A percentile compares a stretch with the other conserved stretches of the same genome.
These are phyloP conservation scores for Platalea minor DNA, from an alignment of 2,797 vertebrate genomes.

Conservation along the genomic window DNA sequence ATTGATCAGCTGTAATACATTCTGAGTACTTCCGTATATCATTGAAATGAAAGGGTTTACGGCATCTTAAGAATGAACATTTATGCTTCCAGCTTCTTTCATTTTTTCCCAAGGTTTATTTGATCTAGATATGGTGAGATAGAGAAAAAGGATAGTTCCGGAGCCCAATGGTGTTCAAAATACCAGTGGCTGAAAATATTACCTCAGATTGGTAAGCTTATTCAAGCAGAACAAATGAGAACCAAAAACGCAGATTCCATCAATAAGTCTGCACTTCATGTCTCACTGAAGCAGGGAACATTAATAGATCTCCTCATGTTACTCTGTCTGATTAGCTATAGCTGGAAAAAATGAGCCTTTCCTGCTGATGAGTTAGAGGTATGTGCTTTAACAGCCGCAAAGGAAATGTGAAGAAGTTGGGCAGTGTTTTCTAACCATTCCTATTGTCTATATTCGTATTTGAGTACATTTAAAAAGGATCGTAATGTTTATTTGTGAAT, in stretches of 20 bases:
- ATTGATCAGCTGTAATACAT: conserved; percentile 49
- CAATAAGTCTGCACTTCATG: neutral
- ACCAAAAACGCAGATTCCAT: conserved; percentile 33
- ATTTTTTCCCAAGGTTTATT: neutral
- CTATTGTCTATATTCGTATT: neutral
- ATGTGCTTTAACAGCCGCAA: neutral
- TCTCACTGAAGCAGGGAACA: neutral
- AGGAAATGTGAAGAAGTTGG: neutral
- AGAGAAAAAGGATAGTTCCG: neutral
- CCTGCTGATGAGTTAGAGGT: neutral
- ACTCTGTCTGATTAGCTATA: neutral
- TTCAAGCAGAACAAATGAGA: neutral
- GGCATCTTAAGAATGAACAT: conserved; percentile 1
- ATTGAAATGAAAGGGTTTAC: conserved; percentile 42
- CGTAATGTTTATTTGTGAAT: neutral
- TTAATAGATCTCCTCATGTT: neutral
- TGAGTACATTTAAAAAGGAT: neutral
- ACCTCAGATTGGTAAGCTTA: neutral
- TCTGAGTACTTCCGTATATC: conserved; percentile 20
- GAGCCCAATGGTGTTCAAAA: neutral
- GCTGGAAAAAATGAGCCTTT: neutral
- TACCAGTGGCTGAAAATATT: neutral
- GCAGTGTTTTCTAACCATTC: neutral
- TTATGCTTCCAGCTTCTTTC: neutral
- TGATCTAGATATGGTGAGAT: neutral